Evolutionary conservation across 2,113 vertebrate species (phyloP).

Genomic region (Seriola quinqueradiata): DNA sequence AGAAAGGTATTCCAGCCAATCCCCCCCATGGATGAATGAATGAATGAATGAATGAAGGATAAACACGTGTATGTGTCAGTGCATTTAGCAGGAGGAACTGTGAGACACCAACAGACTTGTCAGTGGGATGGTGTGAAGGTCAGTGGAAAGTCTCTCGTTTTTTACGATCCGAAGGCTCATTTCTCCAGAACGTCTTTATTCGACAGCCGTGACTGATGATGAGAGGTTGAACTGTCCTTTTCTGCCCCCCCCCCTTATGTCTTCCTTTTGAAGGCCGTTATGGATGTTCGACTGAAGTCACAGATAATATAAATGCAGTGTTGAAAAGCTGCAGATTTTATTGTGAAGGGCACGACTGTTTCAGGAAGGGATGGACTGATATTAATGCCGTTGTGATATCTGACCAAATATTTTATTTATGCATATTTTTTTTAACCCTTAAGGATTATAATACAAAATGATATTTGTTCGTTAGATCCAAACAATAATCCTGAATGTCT

Average conservation of each 20-base stretch:
- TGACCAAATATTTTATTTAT: too few species aligned
- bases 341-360: background rate
- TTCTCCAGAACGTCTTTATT: slow-evolving; percentile 1
- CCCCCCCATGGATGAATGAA: too few species aligned
- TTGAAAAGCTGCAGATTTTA: background rate
- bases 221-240: background rate
- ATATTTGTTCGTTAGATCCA: background rate
- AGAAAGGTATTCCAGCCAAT: background rate
- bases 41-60: background rate
- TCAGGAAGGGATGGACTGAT: too few species aligned
- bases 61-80: background rate
- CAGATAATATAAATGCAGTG: background rate
- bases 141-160: background rate
- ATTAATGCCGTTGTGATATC: too few species aligned
- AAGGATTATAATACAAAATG: too few species aligned
- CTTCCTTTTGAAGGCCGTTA: background rate
- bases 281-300: background rate
- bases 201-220: slow-evolving; percentile 35
- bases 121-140: slow-evolving; percentile 4
- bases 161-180: slow-evolving; percentile 26
- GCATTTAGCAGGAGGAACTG: background rate
- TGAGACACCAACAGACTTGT: background rate
- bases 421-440: too few species aligned
- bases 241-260: background rate
- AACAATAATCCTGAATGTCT: background rate